phyloP scores from a whole-genome alignment of 2,888 invertebrate species.

The Hetaerina titia region DNA sequence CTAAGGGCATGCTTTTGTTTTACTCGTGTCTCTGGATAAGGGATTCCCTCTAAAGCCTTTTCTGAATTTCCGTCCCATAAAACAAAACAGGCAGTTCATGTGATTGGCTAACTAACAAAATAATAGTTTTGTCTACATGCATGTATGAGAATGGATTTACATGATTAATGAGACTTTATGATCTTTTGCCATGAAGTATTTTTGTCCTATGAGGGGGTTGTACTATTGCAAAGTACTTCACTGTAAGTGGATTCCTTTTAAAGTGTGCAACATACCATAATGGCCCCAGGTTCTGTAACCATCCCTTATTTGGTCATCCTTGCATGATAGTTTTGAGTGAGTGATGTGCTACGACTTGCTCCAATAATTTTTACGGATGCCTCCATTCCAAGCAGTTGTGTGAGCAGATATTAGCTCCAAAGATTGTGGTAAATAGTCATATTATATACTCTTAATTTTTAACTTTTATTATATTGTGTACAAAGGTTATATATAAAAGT shows the following conservation, averaged over 20 bases:
- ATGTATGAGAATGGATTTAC: conserved; percentile 44
- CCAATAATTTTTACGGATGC: conserved; percentile 61
- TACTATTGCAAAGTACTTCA: conserved; percentile 7
- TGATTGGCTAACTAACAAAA: conserved; percentile 26
- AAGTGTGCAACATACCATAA: conserved; percentile 4
- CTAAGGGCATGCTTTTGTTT: conserved; percentile 13
- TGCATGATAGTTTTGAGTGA: conserved; percentile 40
- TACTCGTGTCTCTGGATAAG: background rate
- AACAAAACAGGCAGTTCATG: conserved; percentile 55
- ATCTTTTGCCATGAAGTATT: conserved; percentile 28
- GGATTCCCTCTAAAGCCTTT: conserved; percentile 43
- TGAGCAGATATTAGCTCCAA: conserved; percentile 60
- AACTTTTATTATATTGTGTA: conserved; percentile 62
- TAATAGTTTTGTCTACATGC: conserved; percentile 32
- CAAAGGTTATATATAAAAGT: conserved; percentile 45
- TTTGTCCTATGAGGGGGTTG: background rate
- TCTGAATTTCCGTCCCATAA: conserved; percentile 58
- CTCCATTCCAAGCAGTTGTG: conserved; percentile 60
- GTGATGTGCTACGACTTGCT: conserved; percentile 50
- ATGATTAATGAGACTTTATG: conserved; percentile 29
- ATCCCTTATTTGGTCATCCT: conserved; percentile 19
- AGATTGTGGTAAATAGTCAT: conserved; percentile 61
- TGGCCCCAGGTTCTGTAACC: background rate
- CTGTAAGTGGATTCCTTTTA: background rate
- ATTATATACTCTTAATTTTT: conserved; percentile 46